Evolutionary conservation across 1,140 invertebrate genomes (phyloP), one percentile per base, ranked within the genome.

Genomic region (Charaxes varanes): DNA sequence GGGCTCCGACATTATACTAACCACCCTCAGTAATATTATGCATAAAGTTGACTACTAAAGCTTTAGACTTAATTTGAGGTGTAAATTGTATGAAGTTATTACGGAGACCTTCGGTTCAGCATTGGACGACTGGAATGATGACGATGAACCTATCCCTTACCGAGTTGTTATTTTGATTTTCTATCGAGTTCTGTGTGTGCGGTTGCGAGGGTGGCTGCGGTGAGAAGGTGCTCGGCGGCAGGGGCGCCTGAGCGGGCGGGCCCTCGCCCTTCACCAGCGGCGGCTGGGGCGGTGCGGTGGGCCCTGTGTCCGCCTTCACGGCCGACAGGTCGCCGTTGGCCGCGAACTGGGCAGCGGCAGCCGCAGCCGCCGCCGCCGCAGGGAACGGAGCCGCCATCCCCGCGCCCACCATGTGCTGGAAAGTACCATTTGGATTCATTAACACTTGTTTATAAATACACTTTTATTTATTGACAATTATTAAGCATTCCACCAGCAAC

Each of bases 401-500:
- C 86, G 94, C 93, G 87, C 95, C 94, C 87, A 97, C 94, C 92
- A 96, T 95, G 88, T 96, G 94, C 94, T 96, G 90, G 10, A 93
- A 92, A 81, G 46, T 31, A 5, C 18, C 1, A 21, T 33, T 6
- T 13, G 19, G 10, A 19, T 12, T 12, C 3, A 3, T 38, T 38
- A 38, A n/a, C n/a, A n/a, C n/a, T n/a, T n/a, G n/a, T n/a, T n/a
- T n/a, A n/a, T n/a, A n/a, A n/a, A n/a, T n/a, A n/a, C n/a, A n/a
- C n/a, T n/a, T n/a, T n/a, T n/a, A n/a, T n/a, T n/a, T n/a, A n/a
- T n/a, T n/a, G n/a, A n/a, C n/a, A n/a, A n/a, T n/a, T n/a, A n/a
- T n/a, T n/a, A n/a, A n/a, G n/a, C n/a, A n/a, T n/a, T n/a, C n/a
- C n/a, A n/a, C n/a, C n/a, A n/a, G n/a, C n/a, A n/a, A n/a, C n/a